These are phyloP conservation scores for Oscheius myriophilus DNA, from an alignment of 2,888 invertebrate genomes.

Conservation along the genomic window DNA sequence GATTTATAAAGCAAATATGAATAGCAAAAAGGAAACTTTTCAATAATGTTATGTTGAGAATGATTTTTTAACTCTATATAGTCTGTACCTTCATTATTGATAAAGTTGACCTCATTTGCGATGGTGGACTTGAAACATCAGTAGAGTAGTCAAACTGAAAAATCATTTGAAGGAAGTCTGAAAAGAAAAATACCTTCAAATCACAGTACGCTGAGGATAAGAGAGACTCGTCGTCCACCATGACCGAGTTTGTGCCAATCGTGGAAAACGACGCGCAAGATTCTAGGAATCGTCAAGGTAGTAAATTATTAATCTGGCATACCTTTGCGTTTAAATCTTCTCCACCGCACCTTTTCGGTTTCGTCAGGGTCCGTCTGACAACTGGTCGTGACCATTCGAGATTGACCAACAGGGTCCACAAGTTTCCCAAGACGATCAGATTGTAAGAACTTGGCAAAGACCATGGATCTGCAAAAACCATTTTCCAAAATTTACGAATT, in stretches of 20 bases:
- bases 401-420: conserved; percentile 48
- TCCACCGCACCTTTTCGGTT: conserved; percentile 24
- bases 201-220: conserved; percentile 64
- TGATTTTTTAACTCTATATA: too few species aligned
- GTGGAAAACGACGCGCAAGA: conserved; percentile 48
- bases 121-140: conserved; percentile 33
- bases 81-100: conserved; percentile 47
- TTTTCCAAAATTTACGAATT: not conserved
- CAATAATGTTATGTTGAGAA: too few species aligned
- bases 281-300: too few species aligned
- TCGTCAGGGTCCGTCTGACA: conserved; percentile 29
- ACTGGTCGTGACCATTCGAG: conserved; percentile 29
- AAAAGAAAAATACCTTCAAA: conserved; percentile 40
- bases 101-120: conserved; percentile 37
- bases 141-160: conserved; percentile 41
- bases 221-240: conserved; percentile 62
- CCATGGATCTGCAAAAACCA: conserved; percentile 38
- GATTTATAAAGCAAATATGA: too few species aligned
- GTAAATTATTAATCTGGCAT: not conserved
- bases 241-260: conserved; percentile 34
- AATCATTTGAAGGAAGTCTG: not conserved
- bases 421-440: conserved; percentile 54
- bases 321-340: conserved; percentile 23
- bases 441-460: conserved; percentile 56
- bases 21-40: too few species aligned